Base-by-base conservation (phyloP, 2,113 vertebrate species). In the Coptodon rendalli region DNA sequence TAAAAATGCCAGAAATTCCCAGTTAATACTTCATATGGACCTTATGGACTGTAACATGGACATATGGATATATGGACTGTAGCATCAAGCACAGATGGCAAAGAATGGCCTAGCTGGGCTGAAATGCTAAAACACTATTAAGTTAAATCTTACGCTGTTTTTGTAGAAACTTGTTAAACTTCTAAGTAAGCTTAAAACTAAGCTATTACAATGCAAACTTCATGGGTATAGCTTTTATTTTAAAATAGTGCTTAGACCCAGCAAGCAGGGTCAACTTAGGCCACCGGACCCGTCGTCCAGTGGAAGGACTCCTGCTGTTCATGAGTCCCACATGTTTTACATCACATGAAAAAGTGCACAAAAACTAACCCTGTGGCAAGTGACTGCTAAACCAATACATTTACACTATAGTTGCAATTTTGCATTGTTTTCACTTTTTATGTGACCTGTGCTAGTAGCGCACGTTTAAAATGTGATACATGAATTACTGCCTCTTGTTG, bases 11-110 rank as follows among this genome's bases (percentile, higher is more conserved):
- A 1, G 12, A 24, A 45, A 45, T 3, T 45, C 1, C 22, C 5
- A 73, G 38, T 45, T 73, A 73, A 48, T 73, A 27, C 68, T 38
- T 66, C 61, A 38, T 66, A 38, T 66, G 61, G 61, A 66, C 61
- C 19, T 66, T 38, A 66, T 38, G 34, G 61, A 38, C 19, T 66
- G 22, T 56, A 24, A 56, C 53, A 54, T 24, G 53, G 53, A 56
- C 6, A 56, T 56, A 56, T 56, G 10, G n/a, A 24, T 56, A 24
- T 12, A 54, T 54, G n/a, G 10, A 56, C n/a, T 56, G 22, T 73
- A 71, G 10, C 68, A 48, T 73, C 40, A 31, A 50, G 9, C 71
- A 48, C 24, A 48, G 6, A 48, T 7, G 5, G 4, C 14, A 76
- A 76, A 76, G 40, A 48, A 29, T 0, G 14, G 19, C 14, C 14